Percentiles rank a stretch among this genome's conserved stretches.
Conservation (phyloP, 2,797 vertebrate species). For the Neomorphus geoffroyi region DNA sequence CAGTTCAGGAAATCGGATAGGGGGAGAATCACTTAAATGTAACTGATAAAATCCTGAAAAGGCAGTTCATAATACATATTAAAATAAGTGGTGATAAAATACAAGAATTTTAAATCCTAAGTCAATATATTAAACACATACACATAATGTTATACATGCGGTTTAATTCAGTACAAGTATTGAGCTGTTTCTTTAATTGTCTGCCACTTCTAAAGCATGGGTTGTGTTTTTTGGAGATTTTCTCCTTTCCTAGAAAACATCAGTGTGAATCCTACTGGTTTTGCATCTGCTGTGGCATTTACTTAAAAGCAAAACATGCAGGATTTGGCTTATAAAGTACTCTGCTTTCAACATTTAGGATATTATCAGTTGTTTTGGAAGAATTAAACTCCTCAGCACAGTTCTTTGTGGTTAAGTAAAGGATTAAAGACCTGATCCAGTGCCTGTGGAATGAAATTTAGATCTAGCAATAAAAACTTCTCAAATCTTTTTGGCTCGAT, state of each 20-base stretch:
- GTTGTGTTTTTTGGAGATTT: conserved; percentile 22
- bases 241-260: conserved; percentile 46
- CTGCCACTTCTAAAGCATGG: neutral
- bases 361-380: conserved; percentile 58
- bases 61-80: neutral
- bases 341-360: conserved; percentile 31
- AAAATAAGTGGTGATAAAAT: neutral
- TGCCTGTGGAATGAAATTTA: conserved; percentile 56
- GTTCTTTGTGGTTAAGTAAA: conserved; percentile 58
- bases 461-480: conserved; percentile 50
- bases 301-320: conserved; percentile 46
- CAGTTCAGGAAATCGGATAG: neutral
- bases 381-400: conserved; percentile 51
- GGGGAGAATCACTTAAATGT: neutral
- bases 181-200: conserved; percentile 14
- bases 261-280: conserved; percentile 24
- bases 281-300: conserved; percentile 41
- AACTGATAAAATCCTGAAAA: neutral
- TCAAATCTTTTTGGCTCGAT: conserved; percentile 27
- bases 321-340: conserved; percentile 50
- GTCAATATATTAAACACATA: neutral
- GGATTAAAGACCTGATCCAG: conserved; percentile 54
- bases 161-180: conserved; percentile 23
- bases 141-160: neutral
- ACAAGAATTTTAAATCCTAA: neutral